phyloP scores from a whole-genome alignment of 1,140 invertebrate genomes.

The Drosophila punjabiensis region DNA sequence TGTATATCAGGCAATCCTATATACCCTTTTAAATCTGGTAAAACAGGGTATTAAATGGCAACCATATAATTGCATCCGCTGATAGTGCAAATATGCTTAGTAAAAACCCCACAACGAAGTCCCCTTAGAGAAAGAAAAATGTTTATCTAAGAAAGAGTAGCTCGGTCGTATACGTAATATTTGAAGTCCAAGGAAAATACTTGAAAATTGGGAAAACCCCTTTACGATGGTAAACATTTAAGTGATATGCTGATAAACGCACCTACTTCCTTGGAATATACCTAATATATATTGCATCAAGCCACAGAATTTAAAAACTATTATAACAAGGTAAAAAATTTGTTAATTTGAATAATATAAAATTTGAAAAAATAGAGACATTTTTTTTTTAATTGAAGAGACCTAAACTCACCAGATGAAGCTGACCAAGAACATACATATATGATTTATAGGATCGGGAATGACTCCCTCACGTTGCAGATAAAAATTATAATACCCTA shows the following conservation, averaged over 20 bases:
- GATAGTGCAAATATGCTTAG: not conserved
- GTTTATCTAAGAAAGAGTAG: not conserved
- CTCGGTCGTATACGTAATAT: constrained; percentile 8
- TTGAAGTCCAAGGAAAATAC: not conserved
- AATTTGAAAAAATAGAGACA: too few relatives aligned
- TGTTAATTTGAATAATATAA: too few relatives aligned
- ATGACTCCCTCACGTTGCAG: not conserved
- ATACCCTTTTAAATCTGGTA: not conserved
- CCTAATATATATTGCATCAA: too few relatives aligned
- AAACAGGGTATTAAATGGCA: not conserved
- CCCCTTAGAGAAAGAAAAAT: not conserved
- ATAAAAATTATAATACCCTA: not conserved
- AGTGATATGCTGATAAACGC: too few relatives aligned
- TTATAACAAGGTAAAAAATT: too few relatives aligned
- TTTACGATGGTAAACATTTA: too few relatives aligned
- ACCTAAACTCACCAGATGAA: too few relatives aligned
- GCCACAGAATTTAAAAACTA: too few relatives aligned
- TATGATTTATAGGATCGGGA: not conserved
- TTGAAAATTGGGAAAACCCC: not conserved
- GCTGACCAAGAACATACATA: not conserved
- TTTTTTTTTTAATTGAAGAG: too few relatives aligned
- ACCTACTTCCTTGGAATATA: not conserved
- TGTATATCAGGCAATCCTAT: not conserved
- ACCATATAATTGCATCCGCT: constrained; percentile 7
- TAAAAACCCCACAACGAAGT: not conserved